These are phyloP conservation scores for Hippopotamyrus pictus DNA, from an alignment of 2,797 vertebrate genomes.

Conservation along the genomic window DNA sequence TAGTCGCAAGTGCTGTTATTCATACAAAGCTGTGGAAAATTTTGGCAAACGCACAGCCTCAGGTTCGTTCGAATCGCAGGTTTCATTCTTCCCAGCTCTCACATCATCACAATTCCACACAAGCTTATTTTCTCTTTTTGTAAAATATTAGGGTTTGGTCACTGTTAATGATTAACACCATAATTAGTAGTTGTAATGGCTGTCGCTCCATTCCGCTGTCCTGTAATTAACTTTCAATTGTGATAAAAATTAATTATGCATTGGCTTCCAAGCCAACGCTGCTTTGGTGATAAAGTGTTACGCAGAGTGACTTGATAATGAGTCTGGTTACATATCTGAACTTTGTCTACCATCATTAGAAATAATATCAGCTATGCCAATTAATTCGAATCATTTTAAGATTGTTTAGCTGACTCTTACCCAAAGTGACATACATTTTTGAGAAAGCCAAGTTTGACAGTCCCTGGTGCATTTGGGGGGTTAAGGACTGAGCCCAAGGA, in stretches of 20 bases:
- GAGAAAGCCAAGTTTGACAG: background rate
- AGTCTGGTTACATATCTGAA: background rate
- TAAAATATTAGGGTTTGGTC: slow-evolving; percentile 5
- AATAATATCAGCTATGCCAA: background rate
- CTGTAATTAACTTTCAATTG: slow-evolving; percentile 14
- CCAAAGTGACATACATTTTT: background rate
- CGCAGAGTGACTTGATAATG: background rate
- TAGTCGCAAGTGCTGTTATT: background rate
- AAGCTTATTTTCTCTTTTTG: background rate
- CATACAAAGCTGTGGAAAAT: background rate
- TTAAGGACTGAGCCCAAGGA: background rate
- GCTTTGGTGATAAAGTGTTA: background rate
- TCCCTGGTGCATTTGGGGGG: background rate
- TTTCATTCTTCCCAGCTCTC: background rate
- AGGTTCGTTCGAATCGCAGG: background rate
- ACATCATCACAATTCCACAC: background rate
- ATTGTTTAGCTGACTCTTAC: background rate
- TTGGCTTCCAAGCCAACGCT: background rate
- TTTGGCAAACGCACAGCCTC: background rate
- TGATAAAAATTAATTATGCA: background rate
- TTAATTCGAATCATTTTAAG: background rate
- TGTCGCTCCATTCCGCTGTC: background rate
- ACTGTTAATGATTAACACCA: background rate
- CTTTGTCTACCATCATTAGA: background rate
- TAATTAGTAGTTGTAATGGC: background rate